Conservation (phyloP, 2,888 invertebrate species). For the Peribatodes rhomboidaria region DNA sequence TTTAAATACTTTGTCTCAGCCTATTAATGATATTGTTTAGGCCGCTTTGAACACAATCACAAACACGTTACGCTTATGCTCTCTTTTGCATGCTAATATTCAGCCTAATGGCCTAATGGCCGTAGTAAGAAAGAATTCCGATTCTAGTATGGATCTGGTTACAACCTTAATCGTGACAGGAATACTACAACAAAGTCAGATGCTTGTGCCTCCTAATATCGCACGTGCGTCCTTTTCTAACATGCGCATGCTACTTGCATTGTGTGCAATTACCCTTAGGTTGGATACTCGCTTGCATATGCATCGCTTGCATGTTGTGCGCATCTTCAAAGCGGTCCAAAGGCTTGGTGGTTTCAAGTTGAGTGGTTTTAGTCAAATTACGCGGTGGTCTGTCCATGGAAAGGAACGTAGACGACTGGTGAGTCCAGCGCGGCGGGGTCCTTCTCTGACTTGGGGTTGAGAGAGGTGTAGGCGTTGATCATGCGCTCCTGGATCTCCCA, state of each 20-base stretch:
- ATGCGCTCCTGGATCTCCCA: constrained; percentile 89
- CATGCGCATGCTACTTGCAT: too few species aligned
- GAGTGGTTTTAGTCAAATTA: constrained; percentile 50
- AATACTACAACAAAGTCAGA: neutral
- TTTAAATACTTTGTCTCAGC: neutral
- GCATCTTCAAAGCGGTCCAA: neutral
- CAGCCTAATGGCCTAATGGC: too few species aligned
- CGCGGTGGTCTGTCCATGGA: constrained; percentile 77
- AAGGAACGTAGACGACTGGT: constrained; percentile 81
- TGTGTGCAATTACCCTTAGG: too few species aligned
- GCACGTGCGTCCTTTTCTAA: too few species aligned
- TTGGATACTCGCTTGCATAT: neutral
- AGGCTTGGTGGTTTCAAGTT: neutral
- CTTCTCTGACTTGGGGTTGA: constrained; percentile 75
- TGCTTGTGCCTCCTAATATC: too few species aligned
- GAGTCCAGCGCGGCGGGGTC: constrained; percentile 48
- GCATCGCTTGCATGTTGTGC: neutral
- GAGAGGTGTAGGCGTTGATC: constrained; percentile 81
- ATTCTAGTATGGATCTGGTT: neutral
- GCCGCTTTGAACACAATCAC: neutral
- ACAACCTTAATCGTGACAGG: too few species aligned
- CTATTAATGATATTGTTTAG: neutral
- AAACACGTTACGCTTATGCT: neutral
- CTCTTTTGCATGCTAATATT: neutral
- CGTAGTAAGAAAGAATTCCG: too few species aligned